Base-by-base conservation (phyloP, 2,888 invertebrate genomes). In the Notodonta dromedarius region DNA sequence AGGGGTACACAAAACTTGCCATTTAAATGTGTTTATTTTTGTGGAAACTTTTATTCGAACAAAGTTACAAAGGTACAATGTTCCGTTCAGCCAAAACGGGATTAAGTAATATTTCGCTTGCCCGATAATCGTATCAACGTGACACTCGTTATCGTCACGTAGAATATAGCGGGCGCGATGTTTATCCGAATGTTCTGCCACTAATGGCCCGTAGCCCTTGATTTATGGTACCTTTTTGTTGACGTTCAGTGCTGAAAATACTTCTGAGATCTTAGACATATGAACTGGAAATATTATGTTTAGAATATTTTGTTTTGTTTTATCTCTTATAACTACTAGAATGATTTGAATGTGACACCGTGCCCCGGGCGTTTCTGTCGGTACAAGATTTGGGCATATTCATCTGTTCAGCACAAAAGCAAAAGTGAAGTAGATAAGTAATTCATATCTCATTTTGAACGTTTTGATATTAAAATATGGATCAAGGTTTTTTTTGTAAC, bases 131-230 rank as follows among this genome's bases (percentile, higher is more conserved):
- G 46, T n/a, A 4, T 5, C 46, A n/a, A 46, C 46, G 46, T 46
- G 46, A 46, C 46, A 46, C 46, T 46, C 46, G 46, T 46, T 46
- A 46, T 46, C 46, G 46, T 46, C 46, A 46, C 46, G 46, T 46
- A 46, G 46, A 46, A 46, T 46, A 46, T 46, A 46, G 46, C 46
- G 46, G 46, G 46, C 13, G 46, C 46, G 46, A 46, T 46, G 46
- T 46, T 46, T 46, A 46, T 46, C 46, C 46, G 46, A 46, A 46
- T 46, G 46, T n/a, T 46, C 46, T 46, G 46, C 46, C 46, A 46
- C 46, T 46, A 46, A 46, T 46, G 46, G 46, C n/a, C 46, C 46
- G 46, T 46, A 46, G 46, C 46, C 46, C n/a, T 46, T 46, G 46
- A 52, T 35, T 52, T 24, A 35, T 52, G 52, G 52, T n/a, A 7